These are phyloP conservation scores for Bombus waltoni DNA, from an alignment of 1,140 invertebrate species.

Conservation along the genomic window DNA sequence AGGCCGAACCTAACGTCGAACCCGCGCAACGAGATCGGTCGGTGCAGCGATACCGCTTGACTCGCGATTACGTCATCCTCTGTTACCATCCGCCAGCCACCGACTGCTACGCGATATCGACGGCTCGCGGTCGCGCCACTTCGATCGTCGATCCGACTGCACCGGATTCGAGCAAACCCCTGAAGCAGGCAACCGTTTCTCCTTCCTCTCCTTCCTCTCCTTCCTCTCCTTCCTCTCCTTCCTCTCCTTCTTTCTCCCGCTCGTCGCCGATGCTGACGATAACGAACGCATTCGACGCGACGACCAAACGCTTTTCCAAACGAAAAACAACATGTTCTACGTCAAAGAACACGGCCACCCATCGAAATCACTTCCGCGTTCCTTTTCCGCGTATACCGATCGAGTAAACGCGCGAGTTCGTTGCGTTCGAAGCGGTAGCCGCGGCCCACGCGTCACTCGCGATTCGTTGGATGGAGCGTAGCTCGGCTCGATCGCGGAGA, in stretches of 20 bases:
- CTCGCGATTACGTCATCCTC: background rate
- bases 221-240: background rate
- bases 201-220: conserved; percentile 11
- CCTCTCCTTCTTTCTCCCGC: background rate
- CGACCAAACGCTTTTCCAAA: no score
- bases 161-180: background rate
- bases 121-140: no score
- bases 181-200: conserved; percentile 58
- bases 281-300: background rate
- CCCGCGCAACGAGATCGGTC: background rate
- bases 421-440: conserved; percentile 78
- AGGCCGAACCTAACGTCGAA: no score
- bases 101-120: conserved; percentile 25
- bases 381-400: conserved; percentile 78
- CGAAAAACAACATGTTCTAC: conserved; percentile 18
- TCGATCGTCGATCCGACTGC: background rate
- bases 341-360: conserved; percentile 70
- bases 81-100: conserved; percentile 34
- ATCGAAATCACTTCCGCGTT: conserved; percentile 69
- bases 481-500: conserved; percentile 10
- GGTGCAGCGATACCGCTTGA: background rate
- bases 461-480: conserved; percentile 9
- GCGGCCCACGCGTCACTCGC: conserved; percentile 75
- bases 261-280: conserved; percentile 40
- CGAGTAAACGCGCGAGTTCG: conserved; percentile 79